These are phyloP conservation scores for Hydrotaea diabolus DNA, from an alignment of 2,888 invertebrate genomes.

Conservation along the genomic window DNA sequence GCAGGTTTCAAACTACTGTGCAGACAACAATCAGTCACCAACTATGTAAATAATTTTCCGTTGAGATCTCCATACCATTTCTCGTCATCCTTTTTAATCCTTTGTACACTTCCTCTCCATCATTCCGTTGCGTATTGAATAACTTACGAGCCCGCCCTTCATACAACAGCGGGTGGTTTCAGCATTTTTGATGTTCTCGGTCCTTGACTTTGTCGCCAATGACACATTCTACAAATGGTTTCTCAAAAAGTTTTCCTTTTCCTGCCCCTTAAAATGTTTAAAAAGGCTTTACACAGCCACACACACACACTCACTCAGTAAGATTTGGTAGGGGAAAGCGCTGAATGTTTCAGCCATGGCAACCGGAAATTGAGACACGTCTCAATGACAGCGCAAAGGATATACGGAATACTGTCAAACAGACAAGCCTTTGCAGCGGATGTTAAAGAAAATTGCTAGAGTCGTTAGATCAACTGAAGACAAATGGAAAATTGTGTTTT, in stretches of 20 bases:
- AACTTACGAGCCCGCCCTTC: too few species aligned
- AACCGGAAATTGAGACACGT: not conserved
- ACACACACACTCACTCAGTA: too few species aligned
- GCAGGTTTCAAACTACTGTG: too few species aligned
- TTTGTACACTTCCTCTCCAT: not conserved
- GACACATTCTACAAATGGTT: not conserved
- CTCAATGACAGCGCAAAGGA: not conserved
- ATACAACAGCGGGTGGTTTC: not conserved
- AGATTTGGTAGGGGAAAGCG: too few species aligned
- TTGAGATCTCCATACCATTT: too few species aligned
- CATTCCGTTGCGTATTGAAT: too few species aligned
- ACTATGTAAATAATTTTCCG: too few species aligned
- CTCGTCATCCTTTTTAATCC: not conserved
- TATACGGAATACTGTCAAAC: not conserved
- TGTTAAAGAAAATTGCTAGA: not conserved
- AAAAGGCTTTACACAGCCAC: too few species aligned
- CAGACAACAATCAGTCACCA: too few species aligned
- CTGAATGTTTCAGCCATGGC: not conserved
- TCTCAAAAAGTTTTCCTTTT: not conserved
- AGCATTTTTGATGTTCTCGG: not conserved
- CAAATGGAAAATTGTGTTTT: not conserved
- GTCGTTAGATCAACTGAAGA: not conserved
- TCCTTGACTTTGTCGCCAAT: not conserved
- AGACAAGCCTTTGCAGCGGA: not conserved
- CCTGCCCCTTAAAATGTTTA: not conserved